Evolutionary conservation across 2,113 vertebrate genomes (phyloP).

Genomic region (Chunga burmeisteri): DNA sequence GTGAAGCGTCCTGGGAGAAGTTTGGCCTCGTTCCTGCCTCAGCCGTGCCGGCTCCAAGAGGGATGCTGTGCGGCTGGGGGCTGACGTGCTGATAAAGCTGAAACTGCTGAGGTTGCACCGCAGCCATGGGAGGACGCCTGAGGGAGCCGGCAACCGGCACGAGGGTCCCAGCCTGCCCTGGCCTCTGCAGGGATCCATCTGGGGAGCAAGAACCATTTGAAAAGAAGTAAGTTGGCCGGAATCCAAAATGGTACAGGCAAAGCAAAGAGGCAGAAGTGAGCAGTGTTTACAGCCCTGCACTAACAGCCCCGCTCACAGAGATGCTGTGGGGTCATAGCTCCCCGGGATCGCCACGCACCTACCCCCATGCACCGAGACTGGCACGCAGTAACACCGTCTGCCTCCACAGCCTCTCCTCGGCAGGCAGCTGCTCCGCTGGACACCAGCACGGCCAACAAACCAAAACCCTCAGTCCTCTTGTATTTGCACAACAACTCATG

Average conservation of each 20-base stretch:
- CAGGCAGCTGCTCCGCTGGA: background rate
- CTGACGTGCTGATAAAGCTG: conserved; percentile 71
- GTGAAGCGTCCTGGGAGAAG: conserved; percentile 47
- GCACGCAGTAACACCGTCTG: fast-evolving
- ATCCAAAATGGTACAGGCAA: fast-evolving
- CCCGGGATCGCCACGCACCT: fast-evolving
- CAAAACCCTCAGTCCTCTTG: too few species aligned
- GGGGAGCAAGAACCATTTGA: background rate
- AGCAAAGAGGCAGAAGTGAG: background rate
- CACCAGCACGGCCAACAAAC: background rate
- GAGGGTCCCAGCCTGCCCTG: conserved; percentile 60
- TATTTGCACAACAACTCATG: background rate
- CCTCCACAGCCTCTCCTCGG: fast-evolving
- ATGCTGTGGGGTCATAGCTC: fast-evolving
- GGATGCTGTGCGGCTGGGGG: background rate
- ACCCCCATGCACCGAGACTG: fast-evolving
- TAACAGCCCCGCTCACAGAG: fast-evolving
- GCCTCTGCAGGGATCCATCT: conserved; percentile 78
- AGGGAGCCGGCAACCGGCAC: conserved; percentile 62
- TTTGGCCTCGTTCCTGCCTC: conserved; percentile 73
- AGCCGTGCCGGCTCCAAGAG: background rate
- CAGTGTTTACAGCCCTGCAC: fast-evolving
- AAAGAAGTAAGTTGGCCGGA: background rate
- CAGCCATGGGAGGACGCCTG: conserved; percentile 47
- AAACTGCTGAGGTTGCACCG: conserved; percentile 57